A percentile compares a stretch with the other conserved stretches of the same genome.
Evolutionary conservation across 2,113 vertebrate species (phyloP).

Genomic region (Tragelaphus scriptus): DNA sequence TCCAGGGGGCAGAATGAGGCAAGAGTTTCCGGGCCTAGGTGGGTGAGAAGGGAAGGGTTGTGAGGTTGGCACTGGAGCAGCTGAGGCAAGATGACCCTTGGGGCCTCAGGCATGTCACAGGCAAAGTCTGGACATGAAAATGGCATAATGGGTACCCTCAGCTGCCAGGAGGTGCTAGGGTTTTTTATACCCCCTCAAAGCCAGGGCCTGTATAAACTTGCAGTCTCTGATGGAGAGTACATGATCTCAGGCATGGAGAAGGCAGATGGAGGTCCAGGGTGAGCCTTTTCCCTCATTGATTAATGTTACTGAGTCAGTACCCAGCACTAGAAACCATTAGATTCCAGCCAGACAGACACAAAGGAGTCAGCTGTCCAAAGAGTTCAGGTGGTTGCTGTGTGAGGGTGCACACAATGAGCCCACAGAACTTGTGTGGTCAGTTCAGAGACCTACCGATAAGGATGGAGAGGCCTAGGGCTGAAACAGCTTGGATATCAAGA

Average conservation of each 20-base stretch:
- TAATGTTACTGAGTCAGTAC: background rate
- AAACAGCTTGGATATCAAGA: background rate
- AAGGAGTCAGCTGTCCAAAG: background rate
- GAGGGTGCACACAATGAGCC: background rate
- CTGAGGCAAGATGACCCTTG: slow-evolving; percentile 73
- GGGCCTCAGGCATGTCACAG: slow-evolving; percentile 74
- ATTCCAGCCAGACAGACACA: background rate
- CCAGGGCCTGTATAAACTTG: slow-evolving; percentile 56
- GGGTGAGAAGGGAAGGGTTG: slow-evolving; percentile 57
- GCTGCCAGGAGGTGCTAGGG: slow-evolving; percentile 55
- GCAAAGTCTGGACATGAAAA: slow-evolving; percentile 83
- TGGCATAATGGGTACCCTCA: slow-evolving; percentile 71
- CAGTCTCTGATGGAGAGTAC: background rate
- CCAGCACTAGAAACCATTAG: background rate
- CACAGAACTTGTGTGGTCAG: background rate
- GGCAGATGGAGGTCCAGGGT: background rate
- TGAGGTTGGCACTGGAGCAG: slow-evolving; percentile 68
- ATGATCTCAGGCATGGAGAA: background rate
- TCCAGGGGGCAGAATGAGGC: slow-evolving; percentile 83
- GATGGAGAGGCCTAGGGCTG: background rate
- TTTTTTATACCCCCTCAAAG: slow-evolving; percentile 77
- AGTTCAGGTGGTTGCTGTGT: background rate
- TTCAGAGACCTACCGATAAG: background rate
- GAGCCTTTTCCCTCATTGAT: background rate
- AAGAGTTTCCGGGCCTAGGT: slow-evolving; percentile 70